phyloP scores from a whole-genome alignment of 2,113 vertebrate species.

The Cephalopholis sonnerati region DNA sequence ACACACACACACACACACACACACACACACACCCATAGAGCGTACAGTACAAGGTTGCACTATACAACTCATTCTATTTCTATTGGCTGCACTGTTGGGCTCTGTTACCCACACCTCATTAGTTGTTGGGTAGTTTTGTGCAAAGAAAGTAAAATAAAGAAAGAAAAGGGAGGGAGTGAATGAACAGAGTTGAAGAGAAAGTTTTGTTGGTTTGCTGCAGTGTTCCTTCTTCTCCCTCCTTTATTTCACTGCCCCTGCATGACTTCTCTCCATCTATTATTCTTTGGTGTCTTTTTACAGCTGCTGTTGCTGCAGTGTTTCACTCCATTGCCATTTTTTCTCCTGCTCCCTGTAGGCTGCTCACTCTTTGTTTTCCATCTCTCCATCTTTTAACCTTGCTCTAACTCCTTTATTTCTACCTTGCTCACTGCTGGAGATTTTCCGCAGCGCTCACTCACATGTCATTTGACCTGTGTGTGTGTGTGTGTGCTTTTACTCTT shows the following conservation, averaged over 20 bases:
- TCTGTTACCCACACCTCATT: conserved; percentile 55
- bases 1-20: no score
- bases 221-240: not conserved
- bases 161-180: not conserved
- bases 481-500: not conserved
- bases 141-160: conserved; percentile 38
- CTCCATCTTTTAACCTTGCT: conserved; percentile 34
- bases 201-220: conserved; percentile 51
- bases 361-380: conserved; percentile 19
- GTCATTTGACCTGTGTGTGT: conserved; percentile 19
- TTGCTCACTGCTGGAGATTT: conserved; percentile 19
- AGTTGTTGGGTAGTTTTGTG: conserved; percentile 49
- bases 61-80: no score
- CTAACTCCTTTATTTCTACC: conserved; percentile 5
- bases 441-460: conserved; percentile 22
- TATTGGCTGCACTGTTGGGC: conserved; percentile 8
- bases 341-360: not conserved
- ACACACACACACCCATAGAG: not conserved
- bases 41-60: not conserved
- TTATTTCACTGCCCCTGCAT: conserved; percentile 35
- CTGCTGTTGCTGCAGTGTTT: conserved; percentile 38
- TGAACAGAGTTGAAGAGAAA: not conserved
- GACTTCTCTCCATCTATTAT: conserved; percentile 62
- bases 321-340: conserved; percentile 1
- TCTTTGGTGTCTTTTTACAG: conserved; percentile 33